Base-by-base conservation (phyloP, 1,140 invertebrate species). In the Heliconius hermathena region DNA sequence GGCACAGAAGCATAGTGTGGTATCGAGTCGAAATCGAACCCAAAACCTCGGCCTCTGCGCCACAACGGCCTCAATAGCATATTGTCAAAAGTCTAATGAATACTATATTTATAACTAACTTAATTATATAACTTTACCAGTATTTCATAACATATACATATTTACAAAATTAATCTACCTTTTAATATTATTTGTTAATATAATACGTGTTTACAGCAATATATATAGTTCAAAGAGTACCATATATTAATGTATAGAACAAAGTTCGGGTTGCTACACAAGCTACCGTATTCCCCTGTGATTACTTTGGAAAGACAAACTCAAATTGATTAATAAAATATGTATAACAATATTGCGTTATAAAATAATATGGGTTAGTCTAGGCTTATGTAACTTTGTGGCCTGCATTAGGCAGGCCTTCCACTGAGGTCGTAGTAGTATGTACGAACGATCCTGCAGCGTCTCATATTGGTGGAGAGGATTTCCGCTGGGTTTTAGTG, bases 301-400 rank as follows among this genome's bases (percentile, higher is more conserved):
- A 9, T 60, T 60, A 60, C 54, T 60, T 60, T 60, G 2, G 6
- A 22, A 60, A 60, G 54, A 52, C 54, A n/a, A 60, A 60, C 54
- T 60, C 8, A 22, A 22, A 60, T 60, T 60, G 54, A 60, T 60
- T 60, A 60, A 60, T 60, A 60, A 60, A 60, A 60, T 60, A 11
- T 60, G n/a, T 60, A 60, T 60, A 60, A 13, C 49, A 52, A 20
- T 52, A 52, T 20, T 52, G 49, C 18, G 16, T 52, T 52, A 52
- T 18, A 18, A 20, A 20, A 52, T 18, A 52, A 52, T 8, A 52
- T 52, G 18, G 18, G 49, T 52, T 20, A 20, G 13, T 4, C 49
- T 52, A 18, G 18, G 49, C 5, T 52, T 52, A 52, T 52, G 13
- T 52, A 18, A 20, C 49, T 52, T 20, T n/a, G n/a, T n/a, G n/a